Percentiles rank a stretch among this genome's conserved stretches.
Conservation (phyloP, 2,113 vertebrate species). For the Turdus rufiventris region DNA sequence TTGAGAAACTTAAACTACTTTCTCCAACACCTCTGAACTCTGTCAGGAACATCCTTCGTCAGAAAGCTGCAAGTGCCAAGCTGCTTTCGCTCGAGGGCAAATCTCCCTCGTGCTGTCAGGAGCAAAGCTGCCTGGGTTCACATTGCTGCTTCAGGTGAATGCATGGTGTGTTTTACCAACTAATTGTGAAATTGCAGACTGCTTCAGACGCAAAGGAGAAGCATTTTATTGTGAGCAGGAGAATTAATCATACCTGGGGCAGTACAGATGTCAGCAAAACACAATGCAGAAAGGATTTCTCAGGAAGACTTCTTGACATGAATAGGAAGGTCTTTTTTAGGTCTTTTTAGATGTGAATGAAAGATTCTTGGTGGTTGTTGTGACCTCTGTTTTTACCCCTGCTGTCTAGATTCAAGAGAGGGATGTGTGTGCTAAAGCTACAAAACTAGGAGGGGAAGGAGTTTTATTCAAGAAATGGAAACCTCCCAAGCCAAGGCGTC, state of each 20-base stretch:
- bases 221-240: slow-evolving; percentile 59
- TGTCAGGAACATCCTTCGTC: slow-evolving; percentile 43
- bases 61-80: slow-evolving; percentile 24
- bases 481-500: not conserved
- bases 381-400: not conserved
- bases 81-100: slow-evolving; percentile 31
- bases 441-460: not conserved
- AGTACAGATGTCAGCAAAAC: slow-evolving; percentile 60
- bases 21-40: slow-evolving; percentile 57
- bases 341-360: slow-evolving; percentile 26
- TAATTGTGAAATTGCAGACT: slow-evolving; percentile 62
- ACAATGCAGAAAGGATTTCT: slow-evolving; percentile 62
- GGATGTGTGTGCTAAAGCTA: not conserved
- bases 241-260: slow-evolving; percentile 68
- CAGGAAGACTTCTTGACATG: slow-evolving; percentile 41
- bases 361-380: not conserved
- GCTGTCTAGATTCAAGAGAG: not conserved
- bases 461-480: not conserved
- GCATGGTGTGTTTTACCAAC: slow-evolving; percentile 26
- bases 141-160: slow-evolving; percentile 48
- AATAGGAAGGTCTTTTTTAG: slow-evolving; percentile 26
- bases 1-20: slow-evolving; percentile 54
- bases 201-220: slow-evolving; percentile 54
- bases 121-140: slow-evolving; percentile 7
- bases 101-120: slow-evolving; percentile 38